Evolutionary conservation across 2,797 vertebrate genomes (phyloP).

Genomic region (Huso huso): DNA sequence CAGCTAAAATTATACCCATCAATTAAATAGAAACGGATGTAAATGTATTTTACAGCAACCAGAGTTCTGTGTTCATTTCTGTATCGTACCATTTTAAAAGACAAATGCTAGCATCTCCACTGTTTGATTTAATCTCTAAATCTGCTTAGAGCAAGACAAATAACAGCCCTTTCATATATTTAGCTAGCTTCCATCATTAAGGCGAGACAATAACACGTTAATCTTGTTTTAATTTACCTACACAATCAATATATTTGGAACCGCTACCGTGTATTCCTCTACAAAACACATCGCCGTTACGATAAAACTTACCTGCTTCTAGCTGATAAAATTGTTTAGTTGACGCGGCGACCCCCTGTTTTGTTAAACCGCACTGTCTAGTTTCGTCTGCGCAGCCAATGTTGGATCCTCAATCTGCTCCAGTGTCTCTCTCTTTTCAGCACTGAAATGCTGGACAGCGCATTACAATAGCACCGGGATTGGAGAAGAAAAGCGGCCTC

Average conservation of each 20-base stretch:
- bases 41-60: no score
- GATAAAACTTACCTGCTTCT: constrained; percentile 16
- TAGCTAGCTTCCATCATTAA: not conserved
- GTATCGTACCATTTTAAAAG: not conserved
- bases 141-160: not conserved
- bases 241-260: not conserved
- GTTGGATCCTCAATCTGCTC: no score
- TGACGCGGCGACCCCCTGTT: constrained; percentile 10
- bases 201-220: constrained; percentile 11
- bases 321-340: not conserved
- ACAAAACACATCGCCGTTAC: no score
- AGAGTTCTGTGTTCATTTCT: no score
- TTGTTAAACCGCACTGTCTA: no score
- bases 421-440: not conserved
- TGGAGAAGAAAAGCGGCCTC: constrained; percentile 28
- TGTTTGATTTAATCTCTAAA: not conserved
- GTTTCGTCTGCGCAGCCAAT: no score
- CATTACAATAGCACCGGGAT: constrained; percentile 36
- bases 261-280: no score
- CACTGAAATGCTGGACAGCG: constrained; percentile 73
- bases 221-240: constrained; percentile 9
- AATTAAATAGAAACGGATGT: no score
- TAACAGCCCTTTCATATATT: not conserved
- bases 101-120: not conserved
- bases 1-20: no score